A percentile compares a stretch with the other conserved stretches of the same genome.
Evolutionary conservation across 2,888 invertebrate genomes (phyloP).

Genomic region (Schizotus pectinicornis): DNA sequence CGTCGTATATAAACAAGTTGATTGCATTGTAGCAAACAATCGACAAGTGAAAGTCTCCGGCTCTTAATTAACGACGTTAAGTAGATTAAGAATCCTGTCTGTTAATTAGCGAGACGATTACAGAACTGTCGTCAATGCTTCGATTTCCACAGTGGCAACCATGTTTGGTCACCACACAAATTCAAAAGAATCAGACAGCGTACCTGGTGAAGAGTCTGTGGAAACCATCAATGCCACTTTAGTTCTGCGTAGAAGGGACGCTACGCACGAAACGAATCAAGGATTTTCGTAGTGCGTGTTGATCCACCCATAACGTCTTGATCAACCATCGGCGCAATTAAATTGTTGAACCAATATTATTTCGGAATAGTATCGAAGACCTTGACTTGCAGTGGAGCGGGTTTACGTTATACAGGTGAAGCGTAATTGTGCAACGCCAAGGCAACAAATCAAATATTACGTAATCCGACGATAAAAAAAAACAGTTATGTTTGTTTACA

Average conservation of each 20-base stretch:
- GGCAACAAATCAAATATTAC: conserved; percentile 10
- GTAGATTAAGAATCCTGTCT: too few relatives aligned
- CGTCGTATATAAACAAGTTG: too few relatives aligned
- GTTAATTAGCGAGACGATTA: too few relatives aligned
- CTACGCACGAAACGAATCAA: background rate
- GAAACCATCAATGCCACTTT: background rate
- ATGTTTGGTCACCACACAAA: too few relatives aligned
- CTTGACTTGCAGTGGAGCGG: conserved; percentile 10
- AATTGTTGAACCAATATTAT: background rate
- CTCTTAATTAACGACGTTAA: too few relatives aligned
- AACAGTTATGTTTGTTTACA: conserved; percentile 12
- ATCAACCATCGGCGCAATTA: background rate
- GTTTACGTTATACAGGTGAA: conserved; percentile 19
- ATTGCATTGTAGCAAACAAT: too few relatives aligned
- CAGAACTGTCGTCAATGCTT: too few relatives aligned
- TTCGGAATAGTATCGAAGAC: conserved; percentile 3
- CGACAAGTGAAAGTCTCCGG: too few relatives aligned
- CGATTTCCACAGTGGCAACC: too few relatives aligned
- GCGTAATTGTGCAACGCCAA: conserved; percentile 8
- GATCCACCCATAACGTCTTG: too few relatives aligned
- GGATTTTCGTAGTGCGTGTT: background rate
- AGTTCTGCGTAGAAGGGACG: background rate
- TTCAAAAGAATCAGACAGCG: background rate
- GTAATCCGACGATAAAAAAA: conserved; percentile 10
- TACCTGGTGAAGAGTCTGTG: background rate